Base-by-base conservation (phyloP, 2,888 invertebrate genomes). In the Hydropsyche betteni region DNA sequence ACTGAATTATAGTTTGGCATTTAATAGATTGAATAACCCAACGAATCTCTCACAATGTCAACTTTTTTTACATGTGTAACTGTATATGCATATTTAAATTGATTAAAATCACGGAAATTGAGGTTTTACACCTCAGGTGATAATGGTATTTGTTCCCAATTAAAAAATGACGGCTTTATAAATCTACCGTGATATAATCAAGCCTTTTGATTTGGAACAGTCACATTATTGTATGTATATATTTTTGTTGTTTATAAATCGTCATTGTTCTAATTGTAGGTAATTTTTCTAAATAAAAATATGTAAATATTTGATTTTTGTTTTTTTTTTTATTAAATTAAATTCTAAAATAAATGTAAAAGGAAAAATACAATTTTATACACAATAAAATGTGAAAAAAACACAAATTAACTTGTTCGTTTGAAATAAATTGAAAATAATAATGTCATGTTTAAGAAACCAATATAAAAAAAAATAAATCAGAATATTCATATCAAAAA, bases 201-300 rank as follows among this genome's bases (percentile, higher is more conserved):
- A 44, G 10, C 44, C 24, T 24, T 24, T 24, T 44, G 44, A 44
- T 44, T 8, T 44, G 44, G 44, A 44, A 44, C 44, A 44, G 10
- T 44, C 44, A 44, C 44, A 10, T 44, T 44, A 10, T 44, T 10
- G 10, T 44, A 44, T 44, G 58, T 58, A 24, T 24, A 58, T 24
- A 24, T 58, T 16, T 69, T 69, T 69, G 24, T 44, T 44, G 36
- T 38, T 64, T 68, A 34, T 10, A 68, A 68, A 68, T 68, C 38
- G 44, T 69, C 44, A 69, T 69, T 69, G 36, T 69, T 58, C 58
- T 58, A 44, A 69, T 38, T 68, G 68, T 68, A 68, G 68, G 68
- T 7, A 33, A 33, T 44, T 58, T 58, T 58, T 58, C 38, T 69
- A 24, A 69, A 69, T 69, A 69, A 69, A n/a, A 69, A 69, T 44